Conservation (phyloP, 2,888 invertebrate genomes). For the Synanthedon andrenaeformis region DNA sequence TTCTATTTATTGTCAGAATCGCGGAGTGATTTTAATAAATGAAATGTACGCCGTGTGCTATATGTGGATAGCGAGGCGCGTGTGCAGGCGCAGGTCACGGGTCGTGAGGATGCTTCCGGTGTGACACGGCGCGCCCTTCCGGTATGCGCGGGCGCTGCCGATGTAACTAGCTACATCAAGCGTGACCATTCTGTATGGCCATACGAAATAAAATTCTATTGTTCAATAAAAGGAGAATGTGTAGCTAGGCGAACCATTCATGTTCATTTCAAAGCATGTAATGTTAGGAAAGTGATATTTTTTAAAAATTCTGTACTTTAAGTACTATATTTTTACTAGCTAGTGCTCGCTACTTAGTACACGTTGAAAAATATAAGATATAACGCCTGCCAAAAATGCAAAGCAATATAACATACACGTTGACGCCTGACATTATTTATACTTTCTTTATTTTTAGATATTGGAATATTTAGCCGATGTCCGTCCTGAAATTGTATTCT, state of each 20-base stretch:
- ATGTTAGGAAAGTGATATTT: no score
- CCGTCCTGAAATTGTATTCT: no score
- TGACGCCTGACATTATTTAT: no score
- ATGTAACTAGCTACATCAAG: slow-evolving; percentile 32
- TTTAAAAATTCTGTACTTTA: no score
- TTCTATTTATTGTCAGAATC: no score
- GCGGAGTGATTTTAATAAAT: background rate
- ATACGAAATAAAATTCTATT: slow-evolving; percentile 38
- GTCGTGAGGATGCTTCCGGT: slow-evolving; percentile 53
- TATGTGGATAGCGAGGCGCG: slow-evolving; percentile 38
- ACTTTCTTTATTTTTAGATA: no score
- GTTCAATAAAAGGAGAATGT: slow-evolving; percentile 11
- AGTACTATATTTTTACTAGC: no score
- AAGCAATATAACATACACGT: no score
- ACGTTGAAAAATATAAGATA: no score
- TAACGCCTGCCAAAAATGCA: no score
- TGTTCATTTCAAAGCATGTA: background rate
- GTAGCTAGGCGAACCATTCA: background rate
- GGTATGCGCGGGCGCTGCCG: slow-evolving; percentile 47
- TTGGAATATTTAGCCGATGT: no score
- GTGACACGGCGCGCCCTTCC: slow-evolving; percentile 61
- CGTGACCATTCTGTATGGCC: slow-evolving; percentile 38
- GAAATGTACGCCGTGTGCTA: slow-evolving; percentile 34
- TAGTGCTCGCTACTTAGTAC: no score
- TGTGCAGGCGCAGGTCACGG: slow-evolving; percentile 52